Conservation (phyloP, 2,888 invertebrate species). For the Protodeltote pygarga region DNA sequence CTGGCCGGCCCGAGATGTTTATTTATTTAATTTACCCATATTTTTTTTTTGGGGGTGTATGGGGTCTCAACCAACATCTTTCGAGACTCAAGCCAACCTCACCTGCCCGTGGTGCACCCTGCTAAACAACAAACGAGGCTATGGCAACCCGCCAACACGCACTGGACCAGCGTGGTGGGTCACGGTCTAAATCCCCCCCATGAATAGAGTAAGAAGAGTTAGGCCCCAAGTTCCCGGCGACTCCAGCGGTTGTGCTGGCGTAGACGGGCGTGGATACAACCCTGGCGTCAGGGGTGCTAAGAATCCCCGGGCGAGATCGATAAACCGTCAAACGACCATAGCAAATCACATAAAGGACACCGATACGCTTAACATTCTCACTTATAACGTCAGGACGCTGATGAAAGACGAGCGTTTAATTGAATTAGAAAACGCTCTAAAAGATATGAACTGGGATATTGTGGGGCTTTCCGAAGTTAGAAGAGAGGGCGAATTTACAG, state of each 20-base stretch:
- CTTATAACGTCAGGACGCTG: not conserved
- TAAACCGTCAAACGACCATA: too few relatives aligned
- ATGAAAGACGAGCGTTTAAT: not conserved
- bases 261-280: not conserved
- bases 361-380: not conserved
- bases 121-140: too few relatives aligned
- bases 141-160: not conserved
- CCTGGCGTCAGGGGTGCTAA: conserved; percentile 1
- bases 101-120: too few relatives aligned
- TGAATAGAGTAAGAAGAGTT: not conserved
- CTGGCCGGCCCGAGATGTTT: too few relatives aligned
- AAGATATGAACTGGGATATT: not conserved
- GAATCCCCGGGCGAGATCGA: conserved; percentile 2
- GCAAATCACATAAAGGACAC: not conserved
- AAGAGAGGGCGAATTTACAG: not conserved
- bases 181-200: conserved; percentile 1
- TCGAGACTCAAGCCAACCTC: too few relatives aligned
- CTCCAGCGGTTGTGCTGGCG: conserved; percentile 1
- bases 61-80: too few relatives aligned
- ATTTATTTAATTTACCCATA: too few relatives aligned
- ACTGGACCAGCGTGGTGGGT: not conserved
- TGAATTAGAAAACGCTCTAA: not conserved
- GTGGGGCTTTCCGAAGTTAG: not conserved
- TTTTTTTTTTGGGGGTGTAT: too few relatives aligned
- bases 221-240: conserved; percentile 2